Conservation (phyloP, 1,140 invertebrate genomes). For the Archegozetes longisetosus region DNA sequence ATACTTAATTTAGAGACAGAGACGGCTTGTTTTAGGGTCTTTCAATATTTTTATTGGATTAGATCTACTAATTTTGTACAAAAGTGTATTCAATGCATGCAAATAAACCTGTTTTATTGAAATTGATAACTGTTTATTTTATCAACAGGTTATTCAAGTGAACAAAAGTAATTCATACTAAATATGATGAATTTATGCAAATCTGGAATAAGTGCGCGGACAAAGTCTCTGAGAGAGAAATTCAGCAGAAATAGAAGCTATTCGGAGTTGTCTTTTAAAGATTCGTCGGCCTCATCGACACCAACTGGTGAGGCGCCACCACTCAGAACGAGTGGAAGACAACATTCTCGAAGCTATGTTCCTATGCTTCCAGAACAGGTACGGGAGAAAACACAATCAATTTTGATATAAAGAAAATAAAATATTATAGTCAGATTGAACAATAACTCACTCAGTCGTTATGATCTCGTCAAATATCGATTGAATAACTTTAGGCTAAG, state of each 20-base stretch:
- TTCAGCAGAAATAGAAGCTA: conserved; percentile 25
- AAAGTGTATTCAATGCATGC: no score
- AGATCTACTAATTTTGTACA: no score
- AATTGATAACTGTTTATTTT: no score
- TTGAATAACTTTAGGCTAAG: no score
- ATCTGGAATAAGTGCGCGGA: conserved; percentile 18
- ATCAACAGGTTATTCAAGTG: no score
- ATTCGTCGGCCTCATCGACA: conserved; percentile 14
- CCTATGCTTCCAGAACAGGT: background rate
- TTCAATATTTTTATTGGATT: no score
- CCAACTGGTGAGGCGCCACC: conserved; percentile 5
- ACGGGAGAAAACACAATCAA: background rate
- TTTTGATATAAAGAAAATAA: background rate
- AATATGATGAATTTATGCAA: conserved; percentile 18
- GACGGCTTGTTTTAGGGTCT: no score
- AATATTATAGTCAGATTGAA: background rate
- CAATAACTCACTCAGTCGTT: background rate
- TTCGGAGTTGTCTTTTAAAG: conserved; percentile 24
- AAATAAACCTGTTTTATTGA: no score
- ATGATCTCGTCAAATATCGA: no score
- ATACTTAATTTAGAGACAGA: no score
- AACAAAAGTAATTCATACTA: no score
- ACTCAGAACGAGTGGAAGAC: background rate
- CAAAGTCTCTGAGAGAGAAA: conserved; percentile 24
- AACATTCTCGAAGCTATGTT: background rate